Base-by-base conservation (phyloP, 1,140 invertebrate species). In the Drosophila albomicans region DNA sequence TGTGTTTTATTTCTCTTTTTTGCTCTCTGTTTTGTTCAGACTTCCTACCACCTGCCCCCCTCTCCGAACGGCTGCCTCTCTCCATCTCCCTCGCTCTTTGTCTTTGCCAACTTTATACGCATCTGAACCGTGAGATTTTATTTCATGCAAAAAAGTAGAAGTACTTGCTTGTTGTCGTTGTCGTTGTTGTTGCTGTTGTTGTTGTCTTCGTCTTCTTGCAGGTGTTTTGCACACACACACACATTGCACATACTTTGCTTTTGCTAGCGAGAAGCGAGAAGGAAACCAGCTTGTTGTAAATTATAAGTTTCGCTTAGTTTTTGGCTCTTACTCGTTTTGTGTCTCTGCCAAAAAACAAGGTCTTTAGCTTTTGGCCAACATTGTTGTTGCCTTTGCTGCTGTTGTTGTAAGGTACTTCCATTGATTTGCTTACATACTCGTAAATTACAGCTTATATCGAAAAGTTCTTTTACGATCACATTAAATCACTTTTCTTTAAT, bases 101-200 rank as follows among this genome's bases (percentile, higher is more conserved):
- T 79, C 63, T 80, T 78, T 82, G 84, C 84, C 85, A 89, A 88
- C 85, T 88, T 72, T 73, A 68, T 89, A 89, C 85, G 85, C 85
- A 89, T 89, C 85, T 89, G 85, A 89, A 89, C 86, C 85, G 85
- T 89, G 85, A 89, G 85, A 89, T 89, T 89, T 89, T 89, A 81
- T 89, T 89, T 89, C 85, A 89, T 89, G 85, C 85, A 72, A 69
- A 84, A 87, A 89, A 89, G 85, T 85, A 89, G 81, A 89, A 89
- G 85, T 89, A 88, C 85, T 81, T 78, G 78, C 45, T 59, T 59
- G 63, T 58, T 67, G 52, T 45, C 30, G 59, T 5, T 52, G 68
- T 32, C 61, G 54, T 20, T 52, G 58, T 8, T 38, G 67, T 38
- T 61, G 70, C n/a, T 52, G 62, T 43, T 64, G 57, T 8, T 38